Evolutionary conservation across 2,888 invertebrate genomes (phyloP).

Genomic region (Platerodrilus igneus): DNA sequence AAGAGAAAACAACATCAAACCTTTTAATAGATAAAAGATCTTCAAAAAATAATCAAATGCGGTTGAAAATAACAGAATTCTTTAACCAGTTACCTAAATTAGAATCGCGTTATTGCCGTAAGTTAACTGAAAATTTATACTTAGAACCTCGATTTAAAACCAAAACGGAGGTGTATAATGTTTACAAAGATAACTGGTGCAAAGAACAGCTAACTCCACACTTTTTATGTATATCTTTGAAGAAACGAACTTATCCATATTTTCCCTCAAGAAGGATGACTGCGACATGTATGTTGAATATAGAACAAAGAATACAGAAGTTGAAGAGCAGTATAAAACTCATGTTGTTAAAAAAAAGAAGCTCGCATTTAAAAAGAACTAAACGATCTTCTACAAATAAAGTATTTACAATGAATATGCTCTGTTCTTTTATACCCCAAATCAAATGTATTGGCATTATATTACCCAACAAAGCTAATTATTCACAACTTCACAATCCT

Average conservation of each 20-base stretch:
- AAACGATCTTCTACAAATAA: too few species aligned
- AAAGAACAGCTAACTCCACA: too few species aligned
- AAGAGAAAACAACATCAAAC: too few species aligned
- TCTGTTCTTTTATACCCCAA: conserved; percentile 18
- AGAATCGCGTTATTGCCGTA: conserved; percentile 17
- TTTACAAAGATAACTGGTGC: conserved; percentile 15
- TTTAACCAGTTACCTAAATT: conserved; percentile 15
- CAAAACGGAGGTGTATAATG: conserved; percentile 16
- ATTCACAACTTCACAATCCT: conserved; percentile 17
- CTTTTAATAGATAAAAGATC: too few species aligned
- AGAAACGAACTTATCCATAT: conserved; percentile 18
- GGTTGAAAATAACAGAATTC: too few species aligned
- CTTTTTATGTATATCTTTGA: conserved; percentile 20
- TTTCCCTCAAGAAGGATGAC: conserved; percentile 22
- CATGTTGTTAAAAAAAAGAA: too few species aligned
- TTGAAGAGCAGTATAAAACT: too few species aligned
- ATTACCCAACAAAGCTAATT: conserved; percentile 19
- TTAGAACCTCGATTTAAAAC: conserved; percentile 16
- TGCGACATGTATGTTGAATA: conserved; percentile 8
- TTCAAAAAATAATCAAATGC: too few species aligned
- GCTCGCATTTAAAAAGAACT: too few species aligned
- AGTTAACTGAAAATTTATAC: conserved; percentile 18
- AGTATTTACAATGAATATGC: conserved; percentile 19
- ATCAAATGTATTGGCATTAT: conserved; percentile 17
- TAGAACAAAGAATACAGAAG: conserved; percentile 18